A percentile compares a stretch with the other conserved stretches of the same genome.
phyloP scores from a whole-genome alignment of 2,888 invertebrate species.

The Flexamia atlantica region DNA sequence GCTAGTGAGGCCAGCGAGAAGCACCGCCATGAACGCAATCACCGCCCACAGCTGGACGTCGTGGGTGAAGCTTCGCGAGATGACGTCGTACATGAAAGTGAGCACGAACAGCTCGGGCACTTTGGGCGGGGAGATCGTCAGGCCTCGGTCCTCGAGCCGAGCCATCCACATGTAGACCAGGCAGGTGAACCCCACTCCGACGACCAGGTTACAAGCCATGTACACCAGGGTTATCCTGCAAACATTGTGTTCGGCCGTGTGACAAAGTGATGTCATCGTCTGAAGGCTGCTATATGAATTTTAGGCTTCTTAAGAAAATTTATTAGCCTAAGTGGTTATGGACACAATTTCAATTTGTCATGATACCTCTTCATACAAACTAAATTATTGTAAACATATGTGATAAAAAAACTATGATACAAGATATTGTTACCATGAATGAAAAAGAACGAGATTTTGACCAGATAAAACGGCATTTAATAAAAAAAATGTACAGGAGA shows the following conservation, averaged over 20 bases:
- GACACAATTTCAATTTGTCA: no score
- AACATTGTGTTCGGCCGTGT: constrained; percentile 70
- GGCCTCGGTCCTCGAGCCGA: constrained; percentile 64
- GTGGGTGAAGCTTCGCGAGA: constrained; percentile 75
- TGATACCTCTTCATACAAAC: no score
- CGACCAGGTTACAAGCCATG: constrained; percentile 77
- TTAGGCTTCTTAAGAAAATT: no score
- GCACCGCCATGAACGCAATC: constrained; percentile 77
- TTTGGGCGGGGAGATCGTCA: constrained; percentile 72
- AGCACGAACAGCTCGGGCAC: constrained; percentile 79
- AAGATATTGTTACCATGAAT: no score
- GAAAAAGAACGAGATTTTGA: no score
- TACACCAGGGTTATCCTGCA: constrained; percentile 76
- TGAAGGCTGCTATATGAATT: no score
- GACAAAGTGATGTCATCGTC: no score
- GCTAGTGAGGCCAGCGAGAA: constrained; percentile 80
- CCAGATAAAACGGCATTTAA: no score
- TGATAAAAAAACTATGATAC: no score
- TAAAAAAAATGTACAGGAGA: no score
- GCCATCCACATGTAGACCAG: constrained; percentile 77
- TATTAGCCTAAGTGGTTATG: no score
- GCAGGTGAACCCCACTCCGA: constrained; percentile 79
- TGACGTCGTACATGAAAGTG: constrained; percentile 79
- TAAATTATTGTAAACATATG: no score
- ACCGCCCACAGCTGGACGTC: constrained; percentile 78